These are phyloP conservation scores for Gephyroberyx darwinii DNA, from an alignment of 2,797 vertebrate genomes.

Conservation along the genomic window DNA sequence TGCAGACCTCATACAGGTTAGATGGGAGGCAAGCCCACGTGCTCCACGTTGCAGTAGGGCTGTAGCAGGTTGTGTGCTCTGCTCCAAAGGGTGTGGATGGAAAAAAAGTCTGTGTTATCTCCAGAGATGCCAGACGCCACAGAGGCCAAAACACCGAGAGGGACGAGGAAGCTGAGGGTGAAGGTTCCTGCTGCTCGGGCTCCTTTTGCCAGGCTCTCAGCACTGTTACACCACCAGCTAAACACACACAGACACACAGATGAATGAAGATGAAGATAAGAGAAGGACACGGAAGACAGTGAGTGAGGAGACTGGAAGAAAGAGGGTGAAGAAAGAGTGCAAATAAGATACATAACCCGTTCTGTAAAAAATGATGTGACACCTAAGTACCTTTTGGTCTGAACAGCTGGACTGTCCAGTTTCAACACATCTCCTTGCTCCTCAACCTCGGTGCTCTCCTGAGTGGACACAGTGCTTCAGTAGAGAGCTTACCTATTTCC, in stretches of 20 bases:
- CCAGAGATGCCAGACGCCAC: constrained; percentile 9
- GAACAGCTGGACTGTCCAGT: background rate
- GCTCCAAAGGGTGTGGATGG: constrained; percentile 41
- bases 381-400: constrained; percentile 45
- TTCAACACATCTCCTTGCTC: constrained; percentile 15
- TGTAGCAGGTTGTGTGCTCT: constrained; percentile 18
- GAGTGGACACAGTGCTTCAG: constrained; percentile 13
- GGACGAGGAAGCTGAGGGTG: constrained; percentile 24
- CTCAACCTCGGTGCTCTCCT: constrained; percentile 49
- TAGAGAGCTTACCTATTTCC: background rate
- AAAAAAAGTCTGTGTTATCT: constrained; percentile 3
- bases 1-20: constrained; percentile 32
- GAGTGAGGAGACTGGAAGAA: too few species aligned
- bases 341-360: too few species aligned
- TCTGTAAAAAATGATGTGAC: background rate
- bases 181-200: constrained; percentile 3
- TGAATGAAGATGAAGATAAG: background rate
- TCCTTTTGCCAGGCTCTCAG: background rate
- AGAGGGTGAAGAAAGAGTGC: too few species aligned
- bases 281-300: background rate
- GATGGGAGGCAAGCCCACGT: constrained; percentile 59
- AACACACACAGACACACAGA: too few species aligned
- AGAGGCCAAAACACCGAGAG: constrained; percentile 29
- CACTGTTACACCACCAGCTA: constrained; percentile 24
- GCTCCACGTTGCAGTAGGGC: constrained; percentile 58